These are phyloP conservation scores for fruit fly (Drosophila melanogaster) DNA, from an alignment of 1,140 invertebrate genomes.

Conservation along the genomic window DNA sequence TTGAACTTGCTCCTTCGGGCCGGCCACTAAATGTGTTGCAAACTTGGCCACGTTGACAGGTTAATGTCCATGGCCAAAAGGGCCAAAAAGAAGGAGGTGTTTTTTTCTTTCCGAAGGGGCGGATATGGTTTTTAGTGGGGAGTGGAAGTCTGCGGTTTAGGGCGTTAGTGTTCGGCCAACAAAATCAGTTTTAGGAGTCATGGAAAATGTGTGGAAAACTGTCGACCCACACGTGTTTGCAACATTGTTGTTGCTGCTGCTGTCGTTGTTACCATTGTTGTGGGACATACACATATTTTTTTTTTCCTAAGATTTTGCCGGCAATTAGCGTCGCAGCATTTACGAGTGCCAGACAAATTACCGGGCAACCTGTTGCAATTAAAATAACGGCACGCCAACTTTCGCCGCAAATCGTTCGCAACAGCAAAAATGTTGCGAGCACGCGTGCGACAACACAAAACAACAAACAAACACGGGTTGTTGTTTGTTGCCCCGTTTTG, in stretches of 20 bases:
- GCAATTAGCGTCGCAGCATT: constrained; percentile 79
- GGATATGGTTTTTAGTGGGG: constrained; percentile 14
- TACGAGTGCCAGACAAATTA: constrained; percentile 81
- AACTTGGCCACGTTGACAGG: constrained; percentile 79
- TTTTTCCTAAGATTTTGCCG: constrained; percentile 15
- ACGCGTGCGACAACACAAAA: constrained; percentile 65
- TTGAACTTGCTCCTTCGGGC: constrained; percentile 48
- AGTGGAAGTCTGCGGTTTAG: constrained; percentile 43
- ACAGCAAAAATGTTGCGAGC: constrained; percentile 72
- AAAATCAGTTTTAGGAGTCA: constrained; percentile 64
- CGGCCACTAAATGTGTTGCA: constrained; percentile 74
- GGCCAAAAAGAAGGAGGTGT: background rate
- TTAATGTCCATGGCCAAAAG: constrained; percentile 62
- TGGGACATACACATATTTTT: constrained; percentile 1
- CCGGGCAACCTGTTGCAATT: constrained; percentile 80
- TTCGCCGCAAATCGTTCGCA: constrained; percentile 66
- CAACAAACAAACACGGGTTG: constrained; percentile 12
- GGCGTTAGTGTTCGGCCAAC: constrained; percentile 61
- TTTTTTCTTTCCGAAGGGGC: background rate
- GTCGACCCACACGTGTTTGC: constrained; percentile 42
- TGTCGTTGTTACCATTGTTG: constrained; percentile 33
- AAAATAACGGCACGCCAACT: constrained; percentile 82
- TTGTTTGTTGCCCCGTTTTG: constrained; percentile 28
- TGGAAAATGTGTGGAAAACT: constrained; percentile 25
- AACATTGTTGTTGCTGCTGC: constrained; percentile 45